Percentiles rank a stretch among this genome's conserved stretches.
phyloP scores from a whole-genome alignment of 2,113 vertebrate genomes.

The Sphaerodactylus townsendi region DNA sequence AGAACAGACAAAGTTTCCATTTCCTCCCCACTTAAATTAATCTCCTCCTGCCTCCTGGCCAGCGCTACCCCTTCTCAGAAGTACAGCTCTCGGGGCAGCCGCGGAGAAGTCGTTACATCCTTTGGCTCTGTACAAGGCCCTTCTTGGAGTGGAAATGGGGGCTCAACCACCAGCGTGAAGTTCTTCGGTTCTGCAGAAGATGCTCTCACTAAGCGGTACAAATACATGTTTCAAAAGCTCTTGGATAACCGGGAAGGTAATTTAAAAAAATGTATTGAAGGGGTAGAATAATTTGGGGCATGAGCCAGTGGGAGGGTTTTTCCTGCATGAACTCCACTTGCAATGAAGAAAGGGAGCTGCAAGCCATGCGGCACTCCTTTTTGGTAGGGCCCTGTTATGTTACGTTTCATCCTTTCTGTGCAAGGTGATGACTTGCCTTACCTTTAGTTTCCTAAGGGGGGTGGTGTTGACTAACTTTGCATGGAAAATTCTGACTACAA shows the following conservation, averaged over 20 bases:
- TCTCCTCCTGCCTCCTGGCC: not conserved
- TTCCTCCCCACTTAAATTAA: no score
- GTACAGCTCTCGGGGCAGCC: constrained; percentile 79
- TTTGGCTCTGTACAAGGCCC: constrained; percentile 76
- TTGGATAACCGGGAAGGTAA: constrained; percentile 84
- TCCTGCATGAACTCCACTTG: no score
- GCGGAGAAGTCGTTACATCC: constrained; percentile 84
- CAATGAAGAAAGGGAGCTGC: not conserved
- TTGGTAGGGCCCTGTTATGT: not conserved
- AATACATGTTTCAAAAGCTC: constrained; percentile 91
- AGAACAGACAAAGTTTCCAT: not conserved
- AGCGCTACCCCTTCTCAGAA: constrained; percentile 89
- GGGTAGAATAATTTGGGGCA: no score
- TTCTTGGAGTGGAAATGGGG: constrained; percentile 77
- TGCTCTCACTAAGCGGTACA: constrained; percentile 77
- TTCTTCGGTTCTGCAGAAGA: constrained; percentile 68
- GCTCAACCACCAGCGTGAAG: constrained; percentile 44
- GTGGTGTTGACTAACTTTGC: no score
- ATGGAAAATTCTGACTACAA: no score
- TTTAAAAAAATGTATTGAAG: no score
- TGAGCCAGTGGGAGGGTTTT: no score
- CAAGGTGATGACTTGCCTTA: no score
- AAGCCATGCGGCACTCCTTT: rapidly evolving
- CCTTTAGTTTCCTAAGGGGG: no score
- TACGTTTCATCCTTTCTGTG: no score